Conservation (phyloP, 1,140 invertebrate genomes). For the Solenopsis fugax region DNA sequence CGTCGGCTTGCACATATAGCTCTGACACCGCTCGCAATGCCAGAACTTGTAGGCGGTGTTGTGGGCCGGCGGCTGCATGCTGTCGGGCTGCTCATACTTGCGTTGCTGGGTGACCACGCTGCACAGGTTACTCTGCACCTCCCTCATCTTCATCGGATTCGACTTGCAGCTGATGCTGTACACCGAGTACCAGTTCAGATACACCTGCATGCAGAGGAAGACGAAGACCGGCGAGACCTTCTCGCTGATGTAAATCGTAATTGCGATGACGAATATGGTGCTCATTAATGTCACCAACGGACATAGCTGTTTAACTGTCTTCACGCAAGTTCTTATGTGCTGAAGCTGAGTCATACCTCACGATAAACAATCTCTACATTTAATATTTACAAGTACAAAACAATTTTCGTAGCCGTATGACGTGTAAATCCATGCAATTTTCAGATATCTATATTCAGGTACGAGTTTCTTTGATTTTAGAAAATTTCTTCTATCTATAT, state of each 20-base stretch:
- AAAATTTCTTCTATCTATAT: background rate
- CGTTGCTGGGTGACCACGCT: background rate
- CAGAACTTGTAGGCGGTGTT: conserved; percentile 72
- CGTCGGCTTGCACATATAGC: conserved; percentile 76
- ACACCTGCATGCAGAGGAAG: conserved; percentile 78
- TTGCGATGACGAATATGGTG: conserved; percentile 46
- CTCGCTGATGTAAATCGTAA: conserved; percentile 77
- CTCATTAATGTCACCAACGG: conserved; percentile 49
- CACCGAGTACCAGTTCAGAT: conserved; percentile 80
- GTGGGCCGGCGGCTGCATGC: background rate
- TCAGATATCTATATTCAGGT: background rate
- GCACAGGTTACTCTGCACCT: conserved; percentile 40
- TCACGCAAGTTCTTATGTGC: conserved; percentile 43
- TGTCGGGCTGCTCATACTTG: background rate
- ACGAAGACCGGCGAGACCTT: conserved; percentile 76
- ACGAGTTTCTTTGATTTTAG: background rate
- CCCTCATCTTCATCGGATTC: conserved; percentile 69
- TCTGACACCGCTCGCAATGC: conserved; percentile 79
- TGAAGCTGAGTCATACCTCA: conserved; percentile 16
- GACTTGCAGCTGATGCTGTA: conserved; percentile 73
- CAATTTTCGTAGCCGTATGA: background rate
- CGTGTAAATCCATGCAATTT: conserved; percentile 15
- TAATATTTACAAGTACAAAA: background rate
- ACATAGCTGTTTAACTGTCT: conserved; percentile 33
- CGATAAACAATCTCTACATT: background rate